These are phyloP conservation scores for Epizoanthus illoricatus DNA, from an alignment of 92 coral and sea anemone species.

Conservation along the genomic window DNA sequence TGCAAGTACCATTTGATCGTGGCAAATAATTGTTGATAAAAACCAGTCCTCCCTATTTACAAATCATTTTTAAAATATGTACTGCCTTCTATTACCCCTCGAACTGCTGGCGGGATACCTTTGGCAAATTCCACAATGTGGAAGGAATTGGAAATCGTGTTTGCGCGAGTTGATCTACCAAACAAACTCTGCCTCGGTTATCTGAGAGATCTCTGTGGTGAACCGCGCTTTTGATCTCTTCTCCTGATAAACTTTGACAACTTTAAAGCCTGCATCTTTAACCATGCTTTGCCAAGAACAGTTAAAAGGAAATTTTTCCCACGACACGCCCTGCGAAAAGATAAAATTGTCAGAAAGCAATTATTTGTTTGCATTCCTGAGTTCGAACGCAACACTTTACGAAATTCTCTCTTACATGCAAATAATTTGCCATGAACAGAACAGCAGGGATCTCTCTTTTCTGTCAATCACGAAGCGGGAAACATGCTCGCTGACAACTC, in stretches of 20 bases:
- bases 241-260: constrained; percentile 17
- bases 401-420: no score
- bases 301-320: constrained; percentile 12
- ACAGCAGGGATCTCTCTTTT: background rate
- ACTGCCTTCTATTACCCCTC: no score
- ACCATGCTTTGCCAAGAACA: background rate
- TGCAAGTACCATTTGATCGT: no score
- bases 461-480: background rate
- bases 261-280: background rate
- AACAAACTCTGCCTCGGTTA: background rate
- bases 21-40: no score
- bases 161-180: background rate
- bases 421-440: background rate
- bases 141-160: no score
- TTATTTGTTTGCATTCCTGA: constrained; percentile 26
- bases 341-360: constrained; percentile 7
- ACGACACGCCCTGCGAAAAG: constrained; percentile 37
- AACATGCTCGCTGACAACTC: background rate
- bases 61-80: no score
- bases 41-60: no score
- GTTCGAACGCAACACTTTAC: background rate
- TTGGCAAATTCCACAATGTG: no score
- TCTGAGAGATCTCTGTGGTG: background rate
- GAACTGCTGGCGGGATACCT: no score
- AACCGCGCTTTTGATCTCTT: background rate